Evolutionary conservation across 2,797 vertebrate genomes (phyloP).

Genomic region (Todus mexicanus): DNA sequence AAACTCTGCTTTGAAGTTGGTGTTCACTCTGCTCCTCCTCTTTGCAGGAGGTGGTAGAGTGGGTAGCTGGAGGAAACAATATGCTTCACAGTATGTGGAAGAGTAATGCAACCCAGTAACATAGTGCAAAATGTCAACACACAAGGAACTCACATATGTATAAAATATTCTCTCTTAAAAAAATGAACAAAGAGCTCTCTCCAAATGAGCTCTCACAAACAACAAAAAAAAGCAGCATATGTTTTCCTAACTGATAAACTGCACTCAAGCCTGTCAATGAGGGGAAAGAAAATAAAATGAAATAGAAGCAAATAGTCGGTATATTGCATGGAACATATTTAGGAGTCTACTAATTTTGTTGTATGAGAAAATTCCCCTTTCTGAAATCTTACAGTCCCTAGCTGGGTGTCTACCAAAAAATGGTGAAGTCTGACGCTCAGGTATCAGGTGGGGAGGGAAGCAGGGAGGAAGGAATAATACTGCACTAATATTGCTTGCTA

Average conservation of each 20-base stretch:
- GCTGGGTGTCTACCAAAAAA: not conserved
- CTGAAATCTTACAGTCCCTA: not conserved
- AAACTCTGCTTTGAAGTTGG: not conserved
- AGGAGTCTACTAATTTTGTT: not conserved
- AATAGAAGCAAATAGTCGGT: not conserved
- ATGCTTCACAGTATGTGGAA: not conserved
- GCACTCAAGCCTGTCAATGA: not conserved
- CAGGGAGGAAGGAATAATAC: no score
- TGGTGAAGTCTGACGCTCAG: not conserved
- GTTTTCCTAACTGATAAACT: not conserved
- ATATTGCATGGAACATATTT: not conserved
- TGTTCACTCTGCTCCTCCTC: not conserved
- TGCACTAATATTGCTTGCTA: not conserved
- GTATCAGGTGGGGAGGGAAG: not conserved
- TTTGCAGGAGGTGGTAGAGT: not conserved
- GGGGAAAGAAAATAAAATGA: accelerated
- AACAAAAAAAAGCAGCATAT: not conserved
- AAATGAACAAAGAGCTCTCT: not conserved
- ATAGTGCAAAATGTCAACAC: not conserved
- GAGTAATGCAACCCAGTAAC: not conserved
- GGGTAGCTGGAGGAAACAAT: not conserved
- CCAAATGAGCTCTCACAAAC: not conserved
- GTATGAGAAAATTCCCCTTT: not conserved
- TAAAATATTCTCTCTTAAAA: not conserved
- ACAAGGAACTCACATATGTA: not conserved